Evolutionary conservation across 1,140 invertebrate species (phyloP).

Genomic region (Achroia grisella): DNA sequence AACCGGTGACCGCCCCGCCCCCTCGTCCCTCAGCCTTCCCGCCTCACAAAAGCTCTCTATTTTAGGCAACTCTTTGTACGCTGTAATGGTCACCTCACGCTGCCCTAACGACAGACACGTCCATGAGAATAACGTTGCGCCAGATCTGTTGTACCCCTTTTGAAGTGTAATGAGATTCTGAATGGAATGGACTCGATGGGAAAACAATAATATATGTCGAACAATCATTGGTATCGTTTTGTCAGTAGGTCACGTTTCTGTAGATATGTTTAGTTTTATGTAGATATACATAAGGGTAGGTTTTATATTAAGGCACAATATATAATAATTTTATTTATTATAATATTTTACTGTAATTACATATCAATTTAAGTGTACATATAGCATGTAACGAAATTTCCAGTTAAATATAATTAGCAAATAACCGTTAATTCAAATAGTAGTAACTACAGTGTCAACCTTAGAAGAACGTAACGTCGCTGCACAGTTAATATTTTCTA

Average conservation of each 20-base stretch:
- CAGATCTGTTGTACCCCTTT: constrained; percentile 63
- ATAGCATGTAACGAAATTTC: too few species aligned
- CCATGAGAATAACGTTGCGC: constrained; percentile 65
- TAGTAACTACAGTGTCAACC: too few species aligned
- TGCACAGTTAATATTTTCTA: too few species aligned
- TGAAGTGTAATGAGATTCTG: constrained; percentile 67
- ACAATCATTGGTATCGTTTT: constrained; percentile 45
- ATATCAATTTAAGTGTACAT: too few species aligned
- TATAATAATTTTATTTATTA: too few species aligned
- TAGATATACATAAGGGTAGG: too few species aligned
- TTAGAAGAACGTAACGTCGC: too few species aligned
- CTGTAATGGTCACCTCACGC: constrained; percentile 71
- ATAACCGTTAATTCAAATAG: too few species aligned
- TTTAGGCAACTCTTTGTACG: constrained; percentile 72
- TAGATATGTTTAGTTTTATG: neutral
- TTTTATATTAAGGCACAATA: too few species aligned
- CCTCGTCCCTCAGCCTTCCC: constrained; percentile 48
- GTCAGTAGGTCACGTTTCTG: constrained; percentile 43
- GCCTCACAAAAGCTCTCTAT: constrained; percentile 71
- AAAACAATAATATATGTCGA: constrained; percentile 54
- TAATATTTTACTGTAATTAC: too few species aligned
- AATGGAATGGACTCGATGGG: constrained; percentile 62
- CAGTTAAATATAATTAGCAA: too few species aligned
- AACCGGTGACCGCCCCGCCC: constrained; percentile 61
- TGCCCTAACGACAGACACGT: constrained; percentile 68